A percentile compares a stretch with the other conserved stretches of the same genome.
phyloP scores from a whole-genome alignment of 2,113 vertebrate species.

The Barnardius zonarius region DNA sequence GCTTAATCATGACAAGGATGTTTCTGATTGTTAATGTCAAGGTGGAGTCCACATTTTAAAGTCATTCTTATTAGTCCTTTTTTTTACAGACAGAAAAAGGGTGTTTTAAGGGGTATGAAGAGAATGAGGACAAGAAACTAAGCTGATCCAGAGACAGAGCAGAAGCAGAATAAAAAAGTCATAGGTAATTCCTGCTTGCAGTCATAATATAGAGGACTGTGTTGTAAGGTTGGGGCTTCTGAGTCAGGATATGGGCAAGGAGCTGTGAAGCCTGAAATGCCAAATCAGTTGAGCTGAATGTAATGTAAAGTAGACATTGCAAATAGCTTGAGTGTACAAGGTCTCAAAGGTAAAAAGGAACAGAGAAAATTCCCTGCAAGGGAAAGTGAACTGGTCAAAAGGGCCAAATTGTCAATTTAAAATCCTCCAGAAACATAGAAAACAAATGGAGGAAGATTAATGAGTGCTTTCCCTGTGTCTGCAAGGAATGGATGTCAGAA shows the following conservation, averaged over 20 bases:
- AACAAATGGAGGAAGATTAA: background rate
- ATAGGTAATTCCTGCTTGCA: background rate
- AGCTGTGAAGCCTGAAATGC: constrained; percentile 26
- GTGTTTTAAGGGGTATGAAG: background rate
- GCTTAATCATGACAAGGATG: background rate
- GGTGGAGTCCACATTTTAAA: background rate
- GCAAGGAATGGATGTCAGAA: background rate
- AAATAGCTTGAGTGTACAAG: background rate
- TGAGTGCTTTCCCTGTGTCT: background rate
- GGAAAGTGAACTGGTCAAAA: background rate
- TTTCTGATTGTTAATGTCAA: background rate
- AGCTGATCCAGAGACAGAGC: background rate
- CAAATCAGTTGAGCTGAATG: background rate
- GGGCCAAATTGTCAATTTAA: background rate
- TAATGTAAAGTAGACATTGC: background rate
- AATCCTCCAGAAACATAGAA: constrained; percentile 23
- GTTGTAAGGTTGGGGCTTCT: background rate
- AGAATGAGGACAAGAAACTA: background rate
- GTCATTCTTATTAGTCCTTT: background rate
- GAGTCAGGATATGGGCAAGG: background rate
- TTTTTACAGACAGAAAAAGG: background rate
- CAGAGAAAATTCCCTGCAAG: constrained; percentile 3
- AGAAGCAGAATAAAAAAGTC: background rate
- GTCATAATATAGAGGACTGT: background rate
- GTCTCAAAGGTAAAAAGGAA: constrained; percentile 18